Conservation (phyloP, 2,113 vertebrate species). For the Dendrocopos noguchii region DNA sequence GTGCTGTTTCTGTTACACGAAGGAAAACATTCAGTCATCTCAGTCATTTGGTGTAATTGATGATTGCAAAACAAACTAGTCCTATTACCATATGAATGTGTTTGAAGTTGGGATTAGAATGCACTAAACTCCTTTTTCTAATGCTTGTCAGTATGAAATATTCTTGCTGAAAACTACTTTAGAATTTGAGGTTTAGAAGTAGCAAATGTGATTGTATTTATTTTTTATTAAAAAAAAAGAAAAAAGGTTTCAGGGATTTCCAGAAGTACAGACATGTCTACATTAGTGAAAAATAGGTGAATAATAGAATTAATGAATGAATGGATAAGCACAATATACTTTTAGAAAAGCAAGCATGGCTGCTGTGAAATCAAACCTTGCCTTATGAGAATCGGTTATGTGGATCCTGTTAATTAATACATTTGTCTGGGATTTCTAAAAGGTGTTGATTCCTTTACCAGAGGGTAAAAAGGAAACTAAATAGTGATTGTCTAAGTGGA, state of each 20-base stretch:
- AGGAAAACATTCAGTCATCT: not conserved
- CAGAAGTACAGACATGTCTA: not conserved
- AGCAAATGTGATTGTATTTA: not conserved
- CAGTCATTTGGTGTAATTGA: not conserved
- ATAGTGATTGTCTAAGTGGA: not conserved
- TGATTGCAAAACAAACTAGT: constrained; percentile 8
- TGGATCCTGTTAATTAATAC: not conserved
- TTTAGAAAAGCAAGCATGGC: not conserved
- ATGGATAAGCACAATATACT: not conserved
- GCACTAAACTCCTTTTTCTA: not conserved
- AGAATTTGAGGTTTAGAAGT: not conserved
- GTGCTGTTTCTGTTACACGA: not conserved
- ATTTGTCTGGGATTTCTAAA: not conserved
- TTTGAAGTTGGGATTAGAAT: not conserved
- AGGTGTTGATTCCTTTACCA: not conserved
- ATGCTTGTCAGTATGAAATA: not conserved
- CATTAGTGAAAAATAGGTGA: not conserved
- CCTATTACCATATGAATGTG: not conserved
- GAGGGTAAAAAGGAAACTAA: not conserved
- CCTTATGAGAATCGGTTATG: not conserved
- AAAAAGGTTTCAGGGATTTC: not conserved
- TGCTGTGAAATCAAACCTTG: not conserved
- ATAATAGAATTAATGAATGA: not conserved
- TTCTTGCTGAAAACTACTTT: not conserved
- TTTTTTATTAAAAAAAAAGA: too few relatives aligned